Evolutionary conservation across 2,113 vertebrate species (phyloP).

Genomic region (Lonchura striata): DNA sequence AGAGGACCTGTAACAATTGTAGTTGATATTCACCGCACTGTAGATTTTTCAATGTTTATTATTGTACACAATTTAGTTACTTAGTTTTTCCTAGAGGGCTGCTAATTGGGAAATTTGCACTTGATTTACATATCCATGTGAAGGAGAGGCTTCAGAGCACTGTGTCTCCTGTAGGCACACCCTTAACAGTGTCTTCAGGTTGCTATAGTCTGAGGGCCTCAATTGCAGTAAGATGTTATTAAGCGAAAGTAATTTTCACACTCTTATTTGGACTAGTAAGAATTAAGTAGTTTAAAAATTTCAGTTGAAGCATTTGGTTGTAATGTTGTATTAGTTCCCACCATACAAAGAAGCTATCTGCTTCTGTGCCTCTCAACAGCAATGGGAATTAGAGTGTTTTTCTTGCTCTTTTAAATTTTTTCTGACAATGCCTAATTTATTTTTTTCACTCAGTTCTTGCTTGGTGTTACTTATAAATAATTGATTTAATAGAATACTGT

Average conservation of each 20-base stretch:
- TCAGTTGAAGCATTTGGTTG: not conserved
- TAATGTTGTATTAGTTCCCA: not conserved
- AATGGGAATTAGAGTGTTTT: not conserved
- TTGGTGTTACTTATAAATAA: not conserved
- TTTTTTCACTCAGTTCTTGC: not conserved
- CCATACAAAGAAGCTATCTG: not conserved
- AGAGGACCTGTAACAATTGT: not conserved
- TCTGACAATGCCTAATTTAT: not conserved
- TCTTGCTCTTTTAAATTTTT: not conserved
- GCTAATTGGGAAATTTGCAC: not conserved
- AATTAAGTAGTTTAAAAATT: not conserved
- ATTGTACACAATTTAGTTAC: not conserved
- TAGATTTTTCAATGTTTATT: not conserved
- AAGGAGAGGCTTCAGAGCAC: not conserved
- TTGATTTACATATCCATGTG: not conserved
- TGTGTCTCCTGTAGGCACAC: not conserved
- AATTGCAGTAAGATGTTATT: not conserved
- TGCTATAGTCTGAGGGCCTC: fast-evolving
- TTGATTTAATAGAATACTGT: not conserved
- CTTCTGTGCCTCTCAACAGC: not conserved
- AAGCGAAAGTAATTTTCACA: not conserved
- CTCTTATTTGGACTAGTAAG: not conserved
- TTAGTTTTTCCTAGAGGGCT: not conserved
- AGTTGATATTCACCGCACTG: not conserved
- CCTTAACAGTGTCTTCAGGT: not conserved